phyloP scores from a whole-genome alignment of 2,797 vertebrate genomes.

The Paramormyrops hopkinsi region DNA sequence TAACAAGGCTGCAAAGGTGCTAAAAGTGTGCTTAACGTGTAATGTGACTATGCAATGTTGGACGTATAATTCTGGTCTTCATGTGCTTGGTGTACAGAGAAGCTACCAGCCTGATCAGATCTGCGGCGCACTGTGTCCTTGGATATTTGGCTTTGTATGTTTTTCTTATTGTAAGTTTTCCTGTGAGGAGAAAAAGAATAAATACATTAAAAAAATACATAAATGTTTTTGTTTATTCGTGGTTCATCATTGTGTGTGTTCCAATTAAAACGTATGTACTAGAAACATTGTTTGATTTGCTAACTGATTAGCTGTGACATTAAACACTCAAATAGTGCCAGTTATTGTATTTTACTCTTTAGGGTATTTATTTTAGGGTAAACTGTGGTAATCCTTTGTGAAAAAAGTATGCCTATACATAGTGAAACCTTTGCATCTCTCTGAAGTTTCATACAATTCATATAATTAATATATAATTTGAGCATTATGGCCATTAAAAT shows the following conservation, averaged over 20 bases:
- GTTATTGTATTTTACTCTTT: background rate
- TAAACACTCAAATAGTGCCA: background rate
- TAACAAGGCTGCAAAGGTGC: background rate
- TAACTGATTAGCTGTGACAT: background rate
- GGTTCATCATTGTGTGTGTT: background rate
- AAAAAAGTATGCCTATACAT: background rate
- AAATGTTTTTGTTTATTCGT: background rate
- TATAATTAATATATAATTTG: background rate
- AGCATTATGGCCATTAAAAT: background rate
- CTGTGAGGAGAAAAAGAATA: background rate
- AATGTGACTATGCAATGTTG: background rate
- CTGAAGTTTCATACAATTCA: background rate
- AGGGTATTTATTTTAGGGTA: background rate
- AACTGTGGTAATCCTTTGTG: background rate
- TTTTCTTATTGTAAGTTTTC: background rate
- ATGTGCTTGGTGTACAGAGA: background rate
- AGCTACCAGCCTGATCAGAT: conserved; percentile 8
- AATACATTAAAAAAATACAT: background rate
- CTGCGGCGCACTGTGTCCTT: background rate
- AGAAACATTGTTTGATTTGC: background rate
- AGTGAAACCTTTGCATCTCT: background rate
- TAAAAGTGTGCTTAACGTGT: background rate
- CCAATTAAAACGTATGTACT: background rate
- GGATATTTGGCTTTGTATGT: background rate
- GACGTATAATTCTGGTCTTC: background rate